Evolutionary conservation across 2,113 vertebrate genomes (phyloP).

Genomic region (Dicentrarchus labrax): DNA sequence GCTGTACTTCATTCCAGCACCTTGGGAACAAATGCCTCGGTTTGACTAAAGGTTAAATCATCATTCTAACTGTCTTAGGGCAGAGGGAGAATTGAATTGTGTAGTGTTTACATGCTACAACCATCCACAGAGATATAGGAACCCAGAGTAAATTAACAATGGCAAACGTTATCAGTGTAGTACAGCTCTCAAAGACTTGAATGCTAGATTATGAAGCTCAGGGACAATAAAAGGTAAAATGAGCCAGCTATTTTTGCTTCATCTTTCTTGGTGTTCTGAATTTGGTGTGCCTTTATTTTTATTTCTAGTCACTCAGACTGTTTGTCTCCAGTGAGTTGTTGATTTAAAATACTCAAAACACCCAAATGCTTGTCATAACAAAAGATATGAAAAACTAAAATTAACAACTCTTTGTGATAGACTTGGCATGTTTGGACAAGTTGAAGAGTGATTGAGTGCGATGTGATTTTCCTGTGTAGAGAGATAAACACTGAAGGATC

Average conservation of each 20-base stretch:
- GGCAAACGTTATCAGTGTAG: constrained; percentile 24
- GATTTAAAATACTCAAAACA: neutral
- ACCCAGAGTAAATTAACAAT: neutral
- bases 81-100: constrained; percentile 3
- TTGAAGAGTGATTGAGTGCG: constrained; percentile 12
- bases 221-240: constrained; percentile 7
- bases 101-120: neutral
- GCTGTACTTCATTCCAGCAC: neutral
- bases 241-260: constrained; percentile 12
- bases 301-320: constrained; percentile 14
- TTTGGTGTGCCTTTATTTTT: constrained; percentile 34
- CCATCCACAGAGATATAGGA: constrained; percentile 15
- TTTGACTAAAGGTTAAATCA: constrained; percentile 10
- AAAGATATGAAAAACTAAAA: constrained; percentile 34
- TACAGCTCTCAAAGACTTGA: constrained; percentile 16
- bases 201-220: constrained; percentile 19
- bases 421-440: constrained; percentile 32
- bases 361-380: constrained; percentile 42
- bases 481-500: constrained; percentile 17
- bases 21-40: neutral
- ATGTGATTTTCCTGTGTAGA: constrained; percentile 13
- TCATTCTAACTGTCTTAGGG: constrained; percentile 5
- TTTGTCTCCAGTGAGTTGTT: constrained; percentile 13
- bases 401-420: constrained; percentile 19
- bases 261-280: constrained; percentile 11